Conservation (phyloP, 2,797 vertebrate genomes). For the Erethizon dorsatum region DNA sequence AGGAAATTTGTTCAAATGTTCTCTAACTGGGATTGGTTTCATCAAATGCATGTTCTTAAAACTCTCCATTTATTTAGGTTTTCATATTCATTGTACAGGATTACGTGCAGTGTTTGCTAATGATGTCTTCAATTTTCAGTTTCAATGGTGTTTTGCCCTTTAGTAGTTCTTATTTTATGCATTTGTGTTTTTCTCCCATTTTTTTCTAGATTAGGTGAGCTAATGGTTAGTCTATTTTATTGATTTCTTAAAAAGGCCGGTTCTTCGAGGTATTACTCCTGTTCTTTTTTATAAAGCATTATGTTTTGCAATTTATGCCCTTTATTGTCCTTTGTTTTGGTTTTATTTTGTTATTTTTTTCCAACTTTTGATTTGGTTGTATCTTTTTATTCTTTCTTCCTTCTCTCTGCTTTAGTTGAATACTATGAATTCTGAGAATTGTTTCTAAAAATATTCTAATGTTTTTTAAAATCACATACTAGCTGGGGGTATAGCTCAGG, state of each 20-base stretch:
- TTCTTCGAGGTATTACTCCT: conserved; percentile 21
- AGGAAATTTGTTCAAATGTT: conserved; percentile 34
- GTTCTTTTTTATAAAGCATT: conserved; percentile 22
- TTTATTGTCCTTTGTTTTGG: conserved; percentile 3
- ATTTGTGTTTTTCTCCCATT: background rate
- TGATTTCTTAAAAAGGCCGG: conserved; percentile 34
- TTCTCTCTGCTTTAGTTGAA: background rate
- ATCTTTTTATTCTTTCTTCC: conserved; percentile 29
- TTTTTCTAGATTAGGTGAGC: background rate
- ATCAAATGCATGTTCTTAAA: conserved; percentile 43
- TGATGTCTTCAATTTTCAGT: background rate
- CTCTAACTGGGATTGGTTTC: conserved; percentile 6
- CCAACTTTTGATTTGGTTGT: background rate
- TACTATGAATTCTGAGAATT: background rate
- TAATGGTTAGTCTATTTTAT: conserved; percentile 1
- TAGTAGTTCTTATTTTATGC: conserved; percentile 1
- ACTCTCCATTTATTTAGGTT: conserved; percentile 15
- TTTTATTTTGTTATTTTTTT: conserved; percentile 2
- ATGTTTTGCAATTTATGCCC: conserved; percentile 24
- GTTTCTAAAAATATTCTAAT: background rate
- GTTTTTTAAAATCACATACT: background rate
- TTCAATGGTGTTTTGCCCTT: background rate
- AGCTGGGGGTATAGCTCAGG: too few relatives aligned
- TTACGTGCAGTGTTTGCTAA: conserved; percentile 40
- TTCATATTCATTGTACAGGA: conserved; percentile 26